Evolutionary conservation across 2,797 vertebrate species (phyloP), one percentile per base, ranked within the genome.

Genomic region (Clarias fuscus): DNA sequence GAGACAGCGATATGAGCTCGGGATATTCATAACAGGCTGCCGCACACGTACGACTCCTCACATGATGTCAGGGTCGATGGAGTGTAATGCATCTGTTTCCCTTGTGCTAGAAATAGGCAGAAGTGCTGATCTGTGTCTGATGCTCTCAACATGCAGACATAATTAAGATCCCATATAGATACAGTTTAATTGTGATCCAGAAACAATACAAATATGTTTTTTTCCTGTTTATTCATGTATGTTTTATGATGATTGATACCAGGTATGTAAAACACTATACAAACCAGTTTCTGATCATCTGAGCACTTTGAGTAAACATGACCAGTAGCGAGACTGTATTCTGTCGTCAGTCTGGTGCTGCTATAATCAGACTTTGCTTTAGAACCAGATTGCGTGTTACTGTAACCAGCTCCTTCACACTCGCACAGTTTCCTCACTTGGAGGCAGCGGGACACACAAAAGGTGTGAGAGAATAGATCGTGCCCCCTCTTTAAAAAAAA

Each of bases 341-440:
- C 70, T 84, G 82, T 84, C 84, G 89, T 91, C 91, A 91, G 86
- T 83, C 85, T 93, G 85, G 89, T 91, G 86, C 84, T 72, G 67
- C 67, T 89, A 91, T 89, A 94, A 93, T 93, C 93, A 94, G 92
- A 91, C 90, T 48, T 48, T 83, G 89, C 78, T 88, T 85, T 87
- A 33, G 61, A 91, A 90, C 92, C 93, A 92, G 89, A 90, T 71
- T 88, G 84, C 20, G 24, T 79, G 81, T 80, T 86, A 83, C 78
- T 56, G 33, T 89, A 86, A 89, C 82, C 81, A 37, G 78, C 84
- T 89, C 75, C 84, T 86, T 86, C 83, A 86, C 86, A 88, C 73
- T 83, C 15, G 62, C 40, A 75, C 62, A 61, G 5, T 59, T 79
- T 79, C 18, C 30, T 62, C 73, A 62, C 70, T 78, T 56, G 48